Conservation (phyloP, 2,797 vertebrate genomes). For the Muraenolepis orangiensis region DNA sequence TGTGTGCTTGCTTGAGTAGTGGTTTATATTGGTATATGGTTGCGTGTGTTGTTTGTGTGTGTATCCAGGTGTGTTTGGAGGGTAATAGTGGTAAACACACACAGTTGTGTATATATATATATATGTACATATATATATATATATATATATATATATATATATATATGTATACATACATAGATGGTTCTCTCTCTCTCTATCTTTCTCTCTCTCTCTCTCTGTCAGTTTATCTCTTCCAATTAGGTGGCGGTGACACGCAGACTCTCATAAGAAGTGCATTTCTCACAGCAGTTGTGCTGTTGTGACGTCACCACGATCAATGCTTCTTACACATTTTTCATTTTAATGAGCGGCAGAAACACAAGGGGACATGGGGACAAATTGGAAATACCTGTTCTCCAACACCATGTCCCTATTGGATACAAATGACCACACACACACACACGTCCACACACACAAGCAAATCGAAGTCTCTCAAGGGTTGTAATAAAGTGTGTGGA, state of each 20-base stretch:
- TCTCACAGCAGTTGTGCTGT: not conserved
- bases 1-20: not conserved
- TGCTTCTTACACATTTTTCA: not conserved
- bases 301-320: not conserved
- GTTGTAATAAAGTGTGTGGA: too few species aligned
- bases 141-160: too few species aligned
- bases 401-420: not conserved
- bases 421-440: not conserved
- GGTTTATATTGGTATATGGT: not conserved
- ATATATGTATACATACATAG: too few species aligned
- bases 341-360: not conserved
- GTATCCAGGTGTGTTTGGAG: not conserved
- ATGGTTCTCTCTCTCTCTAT: too few species aligned
- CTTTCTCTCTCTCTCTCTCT: not conserved
- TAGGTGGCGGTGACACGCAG: not conserved
- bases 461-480: too few species aligned
- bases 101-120: too few species aligned
- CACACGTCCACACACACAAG: constrained; percentile 4
- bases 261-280: not conserved
- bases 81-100: not conserved
- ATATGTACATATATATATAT: too few species aligned
- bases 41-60: not conserved
- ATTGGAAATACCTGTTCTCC: not conserved
- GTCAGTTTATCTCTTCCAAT: not conserved
- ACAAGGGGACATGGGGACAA: not conserved